Evolutionary conservation across 2,113 vertebrate genomes (phyloP).

Genomic region (Cinclus cinclus): DNA sequence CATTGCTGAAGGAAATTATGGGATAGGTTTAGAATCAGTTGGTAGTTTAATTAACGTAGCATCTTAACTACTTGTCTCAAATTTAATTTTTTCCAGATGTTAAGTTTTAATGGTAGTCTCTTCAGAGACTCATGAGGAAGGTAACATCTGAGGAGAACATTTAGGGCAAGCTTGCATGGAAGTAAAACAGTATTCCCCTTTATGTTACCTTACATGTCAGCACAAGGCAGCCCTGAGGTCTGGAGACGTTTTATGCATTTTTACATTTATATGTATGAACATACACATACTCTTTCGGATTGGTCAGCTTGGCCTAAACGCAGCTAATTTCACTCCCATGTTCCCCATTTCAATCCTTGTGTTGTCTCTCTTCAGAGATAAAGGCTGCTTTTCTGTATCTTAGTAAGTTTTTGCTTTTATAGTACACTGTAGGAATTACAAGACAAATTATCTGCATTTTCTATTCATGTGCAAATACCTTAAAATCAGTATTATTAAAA

Average conservation of each 20-base stretch:
- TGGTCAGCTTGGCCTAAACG: not conserved
- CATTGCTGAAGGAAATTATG: not conserved
- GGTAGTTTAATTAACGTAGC: conserved; percentile 35
- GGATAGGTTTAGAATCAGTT: not conserved
- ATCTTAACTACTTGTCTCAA: not conserved
- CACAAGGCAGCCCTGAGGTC: not conserved
- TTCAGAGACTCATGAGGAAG: not conserved
- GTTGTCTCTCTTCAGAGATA: not conserved
- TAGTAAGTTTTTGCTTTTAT: not conserved
- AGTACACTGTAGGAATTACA: not conserved
- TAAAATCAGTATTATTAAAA: not conserved
- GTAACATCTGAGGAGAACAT: conserved; percentile 9
- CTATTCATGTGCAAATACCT: not conserved
- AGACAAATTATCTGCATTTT: not conserved
- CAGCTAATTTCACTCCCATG: not conserved
- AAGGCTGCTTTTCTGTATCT: not conserved
- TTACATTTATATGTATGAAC: not conserved
- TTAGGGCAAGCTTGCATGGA: not conserved
- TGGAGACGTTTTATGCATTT: not conserved
- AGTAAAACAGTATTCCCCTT: not conserved
- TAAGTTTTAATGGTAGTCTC: not conserved
- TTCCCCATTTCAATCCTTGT: not conserved
- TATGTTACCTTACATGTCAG: not conserved
- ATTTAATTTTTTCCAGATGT: conserved; percentile 40
- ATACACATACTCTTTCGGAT: not conserved